Conservation (phyloP, 2,888 invertebrate species). For the Vanessa cardui region DNA sequence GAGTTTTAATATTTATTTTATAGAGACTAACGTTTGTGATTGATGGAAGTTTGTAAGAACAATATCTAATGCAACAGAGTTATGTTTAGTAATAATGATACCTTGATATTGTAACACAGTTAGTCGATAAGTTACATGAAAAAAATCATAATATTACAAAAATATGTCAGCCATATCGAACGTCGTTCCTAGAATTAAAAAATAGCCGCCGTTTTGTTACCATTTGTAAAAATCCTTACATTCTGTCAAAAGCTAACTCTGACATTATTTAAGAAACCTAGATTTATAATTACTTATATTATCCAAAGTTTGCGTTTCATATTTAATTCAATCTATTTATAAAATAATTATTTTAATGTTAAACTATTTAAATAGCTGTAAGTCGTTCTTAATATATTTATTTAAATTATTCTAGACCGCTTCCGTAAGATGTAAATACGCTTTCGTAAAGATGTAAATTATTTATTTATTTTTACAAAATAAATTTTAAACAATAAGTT, state of each 20-base stretch:
- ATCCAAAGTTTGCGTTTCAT: conserved; percentile 24
- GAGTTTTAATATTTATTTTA: not conserved
- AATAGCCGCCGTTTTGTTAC: conserved; percentile 27
- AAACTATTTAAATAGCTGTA: conserved; percentile 16
- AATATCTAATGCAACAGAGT: not conserved
- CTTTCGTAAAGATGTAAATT: conserved; percentile 72
- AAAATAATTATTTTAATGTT: conserved; percentile 19
- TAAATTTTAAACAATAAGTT: conserved; percentile 41
- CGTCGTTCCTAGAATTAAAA: conserved; percentile 24
- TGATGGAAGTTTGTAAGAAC: conserved; percentile 2
- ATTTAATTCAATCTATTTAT: conserved; percentile 22
- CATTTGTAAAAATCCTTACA: conserved; percentile 21
- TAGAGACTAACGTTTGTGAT: conserved; percentile 3
- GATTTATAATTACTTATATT: conserved; percentile 10
- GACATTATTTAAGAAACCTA: conserved; percentile 6
- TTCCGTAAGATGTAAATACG: conserved; percentile 76
- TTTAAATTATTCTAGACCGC: conserved; percentile 56
- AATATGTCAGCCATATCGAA: conserved; percentile 27
- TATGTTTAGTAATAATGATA: not conserved
- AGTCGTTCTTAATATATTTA: conserved; percentile 36
- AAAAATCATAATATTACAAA: conserved; percentile 23
- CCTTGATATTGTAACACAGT: not conserved
- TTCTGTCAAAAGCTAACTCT: not conserved
- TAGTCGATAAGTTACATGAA: conserved; percentile 3
- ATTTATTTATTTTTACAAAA: conserved; percentile 76